Evolutionary conservation across 2,113 vertebrate species (phyloP).

Genomic region (human): DNA sequence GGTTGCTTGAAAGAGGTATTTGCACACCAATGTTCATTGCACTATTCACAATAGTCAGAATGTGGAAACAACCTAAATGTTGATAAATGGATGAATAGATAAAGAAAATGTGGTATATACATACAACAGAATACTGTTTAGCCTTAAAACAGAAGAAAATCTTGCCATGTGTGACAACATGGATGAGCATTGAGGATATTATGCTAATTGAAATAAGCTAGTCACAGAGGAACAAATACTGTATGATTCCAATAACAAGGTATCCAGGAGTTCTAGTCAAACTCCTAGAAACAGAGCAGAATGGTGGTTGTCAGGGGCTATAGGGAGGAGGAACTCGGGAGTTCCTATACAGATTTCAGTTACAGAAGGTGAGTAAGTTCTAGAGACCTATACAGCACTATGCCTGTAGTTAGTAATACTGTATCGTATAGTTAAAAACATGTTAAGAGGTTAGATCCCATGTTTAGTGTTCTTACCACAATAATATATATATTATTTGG

Average conservation of each 20-base stretch:
- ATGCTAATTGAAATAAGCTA: not conserved
- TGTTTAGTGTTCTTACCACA: no score
- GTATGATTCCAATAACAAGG: not conserved
- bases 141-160: not conserved
- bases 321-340: not conserved
- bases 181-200: not conserved
- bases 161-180: not conserved
- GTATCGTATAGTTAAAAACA: not conserved
- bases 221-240: not conserved
- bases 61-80: not conserved
- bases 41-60: not conserved
- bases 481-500: not conserved
- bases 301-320: not conserved
- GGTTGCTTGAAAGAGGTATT: not conserved
- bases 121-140: not conserved
- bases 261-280: not conserved
- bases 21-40: not conserved
- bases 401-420: not conserved
- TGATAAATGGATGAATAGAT: not conserved
- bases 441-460: not conserved
- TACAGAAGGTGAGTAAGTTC: not conserved
- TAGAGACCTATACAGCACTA: not conserved
- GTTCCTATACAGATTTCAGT: not conserved
- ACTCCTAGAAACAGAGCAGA: not conserved
- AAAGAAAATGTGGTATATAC: not conserved